Base-by-base conservation (phyloP, 2,797 vertebrate genomes). In the Cirrhinus mrigala region DNA sequence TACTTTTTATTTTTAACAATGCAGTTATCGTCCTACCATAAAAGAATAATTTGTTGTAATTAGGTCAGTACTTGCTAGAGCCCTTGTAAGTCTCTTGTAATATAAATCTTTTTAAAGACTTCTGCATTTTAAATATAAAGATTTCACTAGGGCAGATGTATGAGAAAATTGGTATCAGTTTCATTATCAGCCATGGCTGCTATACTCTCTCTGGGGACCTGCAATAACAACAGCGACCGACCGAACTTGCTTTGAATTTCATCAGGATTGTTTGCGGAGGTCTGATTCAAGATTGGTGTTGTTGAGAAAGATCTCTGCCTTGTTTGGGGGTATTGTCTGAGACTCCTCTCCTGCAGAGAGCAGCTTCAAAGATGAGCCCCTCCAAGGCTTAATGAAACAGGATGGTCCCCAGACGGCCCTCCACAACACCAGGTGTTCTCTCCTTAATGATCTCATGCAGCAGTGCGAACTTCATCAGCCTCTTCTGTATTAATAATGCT, bases 381-480 rank as follows among this genome's bases (percentile, higher is more conserved):
- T 87, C 27, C 27, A 29, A 84, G 85, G 89, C 85, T 86, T 91
- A 91, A 92, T 91, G 87, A 91, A 90, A 90, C 86, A 56, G 74
- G 88, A 86, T 58, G 79, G 85, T 87, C 88, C 14, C 73, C 82
- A 82, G 90, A 83, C 73, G 69, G 54, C 70, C 64, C 22, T 74
- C 64, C 52, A 75, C 75, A 58, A 86, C 83, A 87, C 83, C 88
- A 86, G 88, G 86, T 89, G 88, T 84, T 86, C 84, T 74, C 29
- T n/a, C 50, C 54, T 86, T 89, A 87, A 87, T 89, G 81, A 89
- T 73, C 70, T 74, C 75, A 9, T 79, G 46, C 56, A 83, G 75
- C 69, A 46, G 40, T 69, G 66, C 62, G 27, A 44, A 66, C 80
- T 89, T 82, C 77, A 86, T 87, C 86, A 74, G 81, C 56, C 86